Evolutionary conservation across 2,888 invertebrate genomes (phyloP).

Genomic region (Tortrix viridana): DNA sequence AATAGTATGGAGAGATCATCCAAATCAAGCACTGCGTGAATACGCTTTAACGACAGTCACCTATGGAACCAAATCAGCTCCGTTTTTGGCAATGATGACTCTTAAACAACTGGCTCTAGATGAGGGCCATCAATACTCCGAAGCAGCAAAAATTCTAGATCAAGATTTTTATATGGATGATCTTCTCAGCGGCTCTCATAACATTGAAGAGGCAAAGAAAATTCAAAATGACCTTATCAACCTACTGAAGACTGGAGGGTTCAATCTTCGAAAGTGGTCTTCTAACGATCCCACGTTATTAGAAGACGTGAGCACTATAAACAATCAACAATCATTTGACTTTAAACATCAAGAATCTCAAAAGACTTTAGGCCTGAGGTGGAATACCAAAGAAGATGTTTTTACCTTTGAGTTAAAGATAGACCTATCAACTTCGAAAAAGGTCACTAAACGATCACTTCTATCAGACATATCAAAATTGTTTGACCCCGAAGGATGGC

Average conservation of each 20-base stretch:
- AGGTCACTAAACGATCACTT: neutral
- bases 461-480: conserved; percentile 41
- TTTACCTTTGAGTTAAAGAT: conserved; percentile 20
- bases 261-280: conserved; percentile 38
- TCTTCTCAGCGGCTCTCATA: conserved; percentile 13
- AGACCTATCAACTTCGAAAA: neutral
- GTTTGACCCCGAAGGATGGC: conserved; percentile 45
- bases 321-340: conserved; percentile 2
- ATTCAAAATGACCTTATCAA: conserved; percentile 31
- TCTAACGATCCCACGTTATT: conserved; percentile 26
- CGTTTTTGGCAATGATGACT: conserved; percentile 39
- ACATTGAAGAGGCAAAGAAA: conserved; percentile 13
- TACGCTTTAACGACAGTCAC: neutral
- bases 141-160: conserved; percentile 18
- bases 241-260: conserved; percentile 33
- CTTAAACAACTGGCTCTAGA: conserved; percentile 35
- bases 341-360: conserved; percentile 15
- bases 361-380: conserved; percentile 33
- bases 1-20: neutral
- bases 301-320: neutral
- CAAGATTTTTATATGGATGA: conserved; percentile 34
- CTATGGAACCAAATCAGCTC: conserved; percentile 5
- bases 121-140: conserved; percentile 21
- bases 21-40: neutral
- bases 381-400: conserved; percentile 27